phyloP scores from a whole-genome alignment of 2,113 vertebrate species.

The Hemicordylus capensis region DNA sequence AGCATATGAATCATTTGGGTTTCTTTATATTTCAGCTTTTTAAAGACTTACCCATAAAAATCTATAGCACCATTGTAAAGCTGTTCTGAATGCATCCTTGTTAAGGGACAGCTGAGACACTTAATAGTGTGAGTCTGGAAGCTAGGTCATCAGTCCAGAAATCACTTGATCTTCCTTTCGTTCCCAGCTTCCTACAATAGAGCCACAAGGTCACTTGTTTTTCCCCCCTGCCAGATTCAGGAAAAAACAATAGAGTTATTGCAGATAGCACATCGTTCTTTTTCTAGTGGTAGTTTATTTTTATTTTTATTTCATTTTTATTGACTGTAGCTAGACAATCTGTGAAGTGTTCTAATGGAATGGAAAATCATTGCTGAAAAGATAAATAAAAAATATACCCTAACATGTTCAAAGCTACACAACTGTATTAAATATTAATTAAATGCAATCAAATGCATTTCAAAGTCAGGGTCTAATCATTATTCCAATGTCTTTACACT shows the following conservation, averaged over 20 bases:
- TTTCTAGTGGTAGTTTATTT: not conserved
- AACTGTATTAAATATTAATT: too few species aligned
- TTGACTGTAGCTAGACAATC: not conserved
- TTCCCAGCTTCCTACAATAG: not conserved
- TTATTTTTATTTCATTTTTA: slow-evolving; percentile 8
- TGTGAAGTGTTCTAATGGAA: too few species aligned
- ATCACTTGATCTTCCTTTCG: slow-evolving; percentile 24
- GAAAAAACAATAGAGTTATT: slow-evolving; percentile 2
- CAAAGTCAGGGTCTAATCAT: too few species aligned
- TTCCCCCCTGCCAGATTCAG: slow-evolving; percentile 1
- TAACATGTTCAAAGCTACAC: too few species aligned
- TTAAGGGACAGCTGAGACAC: slow-evolving; percentile 63
- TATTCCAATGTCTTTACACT: too few species aligned
- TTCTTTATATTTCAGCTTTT: slow-evolving; percentile 63
- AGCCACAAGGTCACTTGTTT: slow-evolving; percentile 14
- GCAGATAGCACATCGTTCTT: not conserved
- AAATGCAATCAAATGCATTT: too few species aligned
- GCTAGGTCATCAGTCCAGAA: slow-evolving; percentile 43
- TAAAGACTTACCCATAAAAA: slow-evolving; percentile 58
- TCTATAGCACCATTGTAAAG: slow-evolving; percentile 35
- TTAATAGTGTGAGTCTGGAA: slow-evolving; percentile 55
- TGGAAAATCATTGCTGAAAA: too few species aligned
- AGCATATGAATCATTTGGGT: slow-evolving; percentile 60
- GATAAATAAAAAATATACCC: too few species aligned
- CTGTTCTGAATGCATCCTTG: slow-evolving; percentile 65